These are phyloP conservation scores for Solea solea DNA, from an alignment of 2,113 vertebrate genomes.

Conservation along the genomic window DNA sequence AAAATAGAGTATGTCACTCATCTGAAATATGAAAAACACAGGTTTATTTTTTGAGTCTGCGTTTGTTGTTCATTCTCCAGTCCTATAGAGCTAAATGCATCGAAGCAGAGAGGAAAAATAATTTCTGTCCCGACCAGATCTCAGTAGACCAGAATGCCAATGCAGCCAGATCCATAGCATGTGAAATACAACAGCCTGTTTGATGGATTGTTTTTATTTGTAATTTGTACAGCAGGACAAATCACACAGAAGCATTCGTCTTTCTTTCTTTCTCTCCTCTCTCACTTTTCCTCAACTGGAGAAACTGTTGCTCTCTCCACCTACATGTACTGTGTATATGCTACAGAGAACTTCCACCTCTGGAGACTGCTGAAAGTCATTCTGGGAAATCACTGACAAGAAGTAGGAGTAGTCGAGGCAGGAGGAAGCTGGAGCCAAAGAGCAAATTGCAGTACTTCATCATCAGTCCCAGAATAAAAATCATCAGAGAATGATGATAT, in stretches of 20 bases:
- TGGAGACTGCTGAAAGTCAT: slow-evolving; percentile 40
- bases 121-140: background rate
- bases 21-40: background rate
- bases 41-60: background rate
- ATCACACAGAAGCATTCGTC: background rate
- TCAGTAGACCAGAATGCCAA: background rate
- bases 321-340: slow-evolving; percentile 25
- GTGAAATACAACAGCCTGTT: background rate
- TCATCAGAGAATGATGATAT: slow-evolving; percentile 7
- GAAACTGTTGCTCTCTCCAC: slow-evolving; percentile 43
- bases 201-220: slow-evolving; percentile 3
- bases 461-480: slow-evolving; percentile 29
- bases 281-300: slow-evolving; percentile 3
- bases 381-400: slow-evolving; percentile 48
- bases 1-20: background rate
- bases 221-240: slow-evolving; percentile 26
- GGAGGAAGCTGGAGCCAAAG: background rate
- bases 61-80: background rate
- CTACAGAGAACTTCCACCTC: slow-evolving; percentile 34
- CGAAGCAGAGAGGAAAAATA: slow-evolving; percentile 6
- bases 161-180: background rate
- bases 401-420: slow-evolving; percentile 43
- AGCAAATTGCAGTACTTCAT: slow-evolving; percentile 29
- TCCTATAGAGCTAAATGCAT: background rate
- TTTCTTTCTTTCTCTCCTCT: background rate